A percentile compares a stretch with the other conserved stretches of the same genome.
Evolutionary conservation across 2,888 invertebrate species (phyloP).

Genomic region (Euproctis similis): DNA sequence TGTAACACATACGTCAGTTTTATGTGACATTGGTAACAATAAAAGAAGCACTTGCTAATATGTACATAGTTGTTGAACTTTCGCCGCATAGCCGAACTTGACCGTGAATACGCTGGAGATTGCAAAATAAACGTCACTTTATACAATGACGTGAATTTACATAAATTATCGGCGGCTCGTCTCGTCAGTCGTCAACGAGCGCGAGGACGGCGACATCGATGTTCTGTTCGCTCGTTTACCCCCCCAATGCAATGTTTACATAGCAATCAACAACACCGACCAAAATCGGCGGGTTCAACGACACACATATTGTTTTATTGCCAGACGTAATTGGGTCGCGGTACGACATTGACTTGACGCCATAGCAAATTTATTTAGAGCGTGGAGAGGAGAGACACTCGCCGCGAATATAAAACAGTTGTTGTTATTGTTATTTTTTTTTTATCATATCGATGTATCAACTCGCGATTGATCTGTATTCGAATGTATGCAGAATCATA

Average conservation of each 20-base stretch:
- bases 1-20: no score
- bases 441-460: no score
- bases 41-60: no score
- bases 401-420: conserved; percentile 26
- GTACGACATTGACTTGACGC: conserved; percentile 52
- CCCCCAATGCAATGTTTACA: conserved; percentile 69
- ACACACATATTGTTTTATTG: conserved; percentile 69
- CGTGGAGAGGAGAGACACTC: conserved; percentile 34
- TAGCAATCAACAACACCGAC: conserved; percentile 38
- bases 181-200: conserved; percentile 41
- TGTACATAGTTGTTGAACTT: conserved; percentile 43
- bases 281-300: conserved; percentile 63
- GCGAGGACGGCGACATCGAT: conserved; percentile 14
- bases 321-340: conserved; percentile 67
- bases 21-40: no score
- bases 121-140: conserved; percentile 68
- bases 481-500: no score
- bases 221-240: conserved; percentile 37
- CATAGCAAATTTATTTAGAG: conserved; percentile 49
- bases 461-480: no score
- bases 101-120: conserved; percentile 69
- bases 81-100: conserved; percentile 63
- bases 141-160: conserved; percentile 71
- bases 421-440: no score
- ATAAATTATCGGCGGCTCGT: conserved; percentile 72